A percentile compares a stretch with the other conserved stretches of the same genome.
Evolutionary conservation across 2,113 vertebrate species (phyloP).

Genomic region (Proterorhinus semilunaris): DNA sequence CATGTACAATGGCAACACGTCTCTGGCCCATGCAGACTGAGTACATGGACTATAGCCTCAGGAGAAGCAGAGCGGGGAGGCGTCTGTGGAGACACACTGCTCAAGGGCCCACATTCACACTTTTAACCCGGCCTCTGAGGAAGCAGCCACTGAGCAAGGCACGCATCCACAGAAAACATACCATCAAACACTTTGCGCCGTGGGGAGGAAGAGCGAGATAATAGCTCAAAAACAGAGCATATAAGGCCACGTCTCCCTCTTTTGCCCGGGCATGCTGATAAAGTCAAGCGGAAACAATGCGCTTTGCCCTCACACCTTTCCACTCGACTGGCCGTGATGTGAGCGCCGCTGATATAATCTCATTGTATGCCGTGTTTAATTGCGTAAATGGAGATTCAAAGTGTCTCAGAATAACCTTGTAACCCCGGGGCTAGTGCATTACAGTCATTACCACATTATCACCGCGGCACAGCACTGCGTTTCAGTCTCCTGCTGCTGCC

Average conservation of each 20-base stretch:
- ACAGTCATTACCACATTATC: slow-evolving; percentile 20
- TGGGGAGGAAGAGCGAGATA: slow-evolving; percentile 3
- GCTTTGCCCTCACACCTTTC: slow-evolving; percentile 24
- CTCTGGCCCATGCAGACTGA: background rate
- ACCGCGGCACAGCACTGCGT: slow-evolving; percentile 17
- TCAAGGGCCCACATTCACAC: slow-evolving; percentile 26
- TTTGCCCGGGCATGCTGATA: slow-evolving; percentile 16
- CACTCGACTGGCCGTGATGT: slow-evolving; percentile 17
- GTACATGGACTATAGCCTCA: slow-evolving; percentile 10
- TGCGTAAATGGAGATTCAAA: slow-evolving; percentile 30
- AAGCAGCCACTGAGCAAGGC: slow-evolving; percentile 18
- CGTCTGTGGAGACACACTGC: slow-evolving; percentile 33
- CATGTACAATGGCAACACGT: background rate
- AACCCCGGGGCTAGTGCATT: slow-evolving; percentile 17
- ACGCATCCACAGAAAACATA: slow-evolving; percentile 39
- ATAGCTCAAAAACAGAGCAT: slow-evolving; percentile 18
- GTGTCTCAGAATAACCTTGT: slow-evolving; percentile 22
- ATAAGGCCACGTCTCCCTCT: slow-evolving; percentile 18
- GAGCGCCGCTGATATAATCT: slow-evolving; percentile 38
- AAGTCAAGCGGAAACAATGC: slow-evolving; percentile 32
- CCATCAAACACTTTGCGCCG: slow-evolving; percentile 11
- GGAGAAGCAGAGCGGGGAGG: slow-evolving; percentile 22
- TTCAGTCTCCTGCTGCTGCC: slow-evolving; percentile 34
- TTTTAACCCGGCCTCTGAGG: slow-evolving; percentile 29
- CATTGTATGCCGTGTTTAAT: slow-evolving; percentile 40